Percentiles rank a stretch among this genome's conserved stretches.
These are phyloP conservation scores for Eumacrocentrus americanus DNA, from an alignment of 2,888 invertebrate genomes.

Conservation along the genomic window DNA sequence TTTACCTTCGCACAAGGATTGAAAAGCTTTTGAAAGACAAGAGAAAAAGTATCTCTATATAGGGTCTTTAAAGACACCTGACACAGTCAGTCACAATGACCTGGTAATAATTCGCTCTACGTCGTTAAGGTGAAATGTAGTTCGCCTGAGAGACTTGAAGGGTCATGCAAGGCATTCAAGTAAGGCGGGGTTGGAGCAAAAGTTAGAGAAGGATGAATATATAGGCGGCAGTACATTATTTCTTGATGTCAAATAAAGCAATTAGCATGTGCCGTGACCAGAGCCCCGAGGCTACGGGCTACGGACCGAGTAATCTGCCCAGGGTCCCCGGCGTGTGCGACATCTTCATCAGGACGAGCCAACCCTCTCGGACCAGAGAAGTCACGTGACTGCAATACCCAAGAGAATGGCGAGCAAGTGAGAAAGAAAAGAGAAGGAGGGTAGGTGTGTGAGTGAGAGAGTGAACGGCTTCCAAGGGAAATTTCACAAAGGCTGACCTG, in stretches of 20 bases:
- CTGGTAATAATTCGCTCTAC: conserved; percentile 11
- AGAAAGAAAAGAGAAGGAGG: conserved; percentile 32
- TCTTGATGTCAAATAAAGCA: conserved; percentile 62
- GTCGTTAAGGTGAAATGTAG: conserved; percentile 22
- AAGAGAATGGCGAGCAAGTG: conserved; percentile 49
- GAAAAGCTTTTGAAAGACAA: conserved; percentile 18
- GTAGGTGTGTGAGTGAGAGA: conserved; percentile 36
- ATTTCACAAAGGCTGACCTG: conserved; percentile 60
- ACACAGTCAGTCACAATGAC: too few species aligned
- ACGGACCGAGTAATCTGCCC: conserved; percentile 57
- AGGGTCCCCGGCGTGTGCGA: conserved; percentile 60
- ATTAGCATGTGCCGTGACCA: conserved; percentile 61
- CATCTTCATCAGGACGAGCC: conserved; percentile 60
- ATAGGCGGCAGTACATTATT: conserved; percentile 53
- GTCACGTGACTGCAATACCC: conserved; percentile 48
- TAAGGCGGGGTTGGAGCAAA: conserved; percentile 13
- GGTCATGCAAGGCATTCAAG: conserved; percentile 8
- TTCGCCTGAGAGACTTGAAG: conserved; percentile 27
- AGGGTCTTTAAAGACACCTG: too few species aligned
- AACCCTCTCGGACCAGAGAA: conserved; percentile 25
- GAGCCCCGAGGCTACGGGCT: conserved; percentile 50
- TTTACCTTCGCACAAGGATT: neutral
- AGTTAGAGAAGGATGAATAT: conserved; percentile 16
- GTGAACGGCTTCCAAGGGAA: conserved; percentile 51
- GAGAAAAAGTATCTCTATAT: neutral